Evolutionary conservation across 2,113 vertebrate genomes (phyloP).

Genomic region (Capreolus pygargus): DNA sequence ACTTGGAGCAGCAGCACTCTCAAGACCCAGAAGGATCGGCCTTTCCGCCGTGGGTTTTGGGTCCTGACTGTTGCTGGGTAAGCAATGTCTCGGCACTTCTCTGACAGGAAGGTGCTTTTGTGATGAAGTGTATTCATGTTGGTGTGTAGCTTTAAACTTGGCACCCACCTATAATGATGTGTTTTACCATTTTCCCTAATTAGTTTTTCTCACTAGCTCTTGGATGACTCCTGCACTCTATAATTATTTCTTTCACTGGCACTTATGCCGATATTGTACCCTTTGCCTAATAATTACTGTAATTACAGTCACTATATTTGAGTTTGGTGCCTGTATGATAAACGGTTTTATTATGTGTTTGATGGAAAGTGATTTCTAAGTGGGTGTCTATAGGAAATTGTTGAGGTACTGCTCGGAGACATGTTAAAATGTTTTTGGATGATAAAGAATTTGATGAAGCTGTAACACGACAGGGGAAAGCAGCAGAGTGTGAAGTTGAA

Average conservation of each 20-base stretch:
- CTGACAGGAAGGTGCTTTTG: not conserved
- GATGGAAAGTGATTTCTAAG: conserved; percentile 67
- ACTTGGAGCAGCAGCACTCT: not conserved
- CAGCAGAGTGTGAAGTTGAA: not conserved
- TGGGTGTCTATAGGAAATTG: conserved; percentile 57
- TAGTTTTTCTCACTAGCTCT: conserved; percentile 63
- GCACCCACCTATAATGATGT: conserved; percentile 30
- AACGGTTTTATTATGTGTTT: conserved; percentile 63
- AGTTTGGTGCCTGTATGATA: conserved; percentile 62
- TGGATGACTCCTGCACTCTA: conserved; percentile 59
- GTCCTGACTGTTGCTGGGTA: not conserved
- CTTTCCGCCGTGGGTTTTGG: not conserved
- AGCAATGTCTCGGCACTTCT: not conserved
- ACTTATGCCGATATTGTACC: conserved; percentile 67
- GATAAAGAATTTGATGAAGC: conserved; percentile 8
- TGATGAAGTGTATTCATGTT: accelerated
- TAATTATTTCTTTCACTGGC: conserved; percentile 73
- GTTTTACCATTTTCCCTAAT: conserved; percentile 65
- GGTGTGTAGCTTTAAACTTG: not conserved
- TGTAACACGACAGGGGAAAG: not conserved
- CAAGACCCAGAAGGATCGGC: not conserved
- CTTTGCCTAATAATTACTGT: conserved; percentile 68
- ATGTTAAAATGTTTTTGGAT: conserved; percentile 36
- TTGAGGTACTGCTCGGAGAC: conserved; percentile 24
- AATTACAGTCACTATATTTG: conserved; percentile 66